phyloP scores from a whole-genome alignment of 2,888 invertebrate species.

The Macaria liturata region DNA sequence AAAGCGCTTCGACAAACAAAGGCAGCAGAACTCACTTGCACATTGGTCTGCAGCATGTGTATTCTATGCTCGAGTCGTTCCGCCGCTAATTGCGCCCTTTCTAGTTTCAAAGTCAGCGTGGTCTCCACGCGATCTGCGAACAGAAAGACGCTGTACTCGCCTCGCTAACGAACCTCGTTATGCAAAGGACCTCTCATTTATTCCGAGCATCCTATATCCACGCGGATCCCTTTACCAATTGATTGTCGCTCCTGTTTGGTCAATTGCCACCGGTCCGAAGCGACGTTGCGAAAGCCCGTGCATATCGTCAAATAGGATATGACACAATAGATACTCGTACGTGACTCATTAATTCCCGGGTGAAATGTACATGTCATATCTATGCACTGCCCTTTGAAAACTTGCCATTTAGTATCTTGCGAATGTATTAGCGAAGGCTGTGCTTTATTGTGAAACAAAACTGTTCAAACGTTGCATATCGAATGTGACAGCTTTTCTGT shows the following conservation, averaged over 20 bases:
- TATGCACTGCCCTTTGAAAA: conserved; percentile 30
- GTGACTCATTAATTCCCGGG: conserved; percentile 52
- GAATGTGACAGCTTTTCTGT: conserved; percentile 27
- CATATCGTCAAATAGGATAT: conserved; percentile 73
- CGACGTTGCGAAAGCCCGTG: conserved; percentile 65
- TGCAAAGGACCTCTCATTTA: conserved; percentile 49
- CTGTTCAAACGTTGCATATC: conserved; percentile 25
- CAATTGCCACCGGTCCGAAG: conserved; percentile 60
- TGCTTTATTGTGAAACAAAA: conserved; percentile 28
- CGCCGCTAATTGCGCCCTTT: conserved; percentile 76
- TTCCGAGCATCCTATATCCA: conserved; percentile 41
- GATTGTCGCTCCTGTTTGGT: conserved; percentile 66
- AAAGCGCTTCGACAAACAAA: conserved; percentile 1
- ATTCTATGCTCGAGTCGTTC: conserved; percentile 74
- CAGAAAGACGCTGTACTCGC: conserved; percentile 47
- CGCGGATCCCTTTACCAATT: conserved; percentile 60
- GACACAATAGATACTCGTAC: conserved; percentile 58
- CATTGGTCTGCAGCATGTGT: conserved; percentile 73
- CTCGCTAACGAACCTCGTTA: conserved; percentile 44
- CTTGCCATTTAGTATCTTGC: conserved; percentile 32
- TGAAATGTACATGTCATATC: conserved; percentile 28
- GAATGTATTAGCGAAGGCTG: conserved; percentile 24
- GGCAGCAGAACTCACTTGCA: conserved; percentile 55
- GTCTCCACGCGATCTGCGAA: conserved; percentile 75
- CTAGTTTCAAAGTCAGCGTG: conserved; percentile 70